phyloP scores from a whole-genome alignment of 2,113 vertebrate species.

The Urocitellus parryii region DNA sequence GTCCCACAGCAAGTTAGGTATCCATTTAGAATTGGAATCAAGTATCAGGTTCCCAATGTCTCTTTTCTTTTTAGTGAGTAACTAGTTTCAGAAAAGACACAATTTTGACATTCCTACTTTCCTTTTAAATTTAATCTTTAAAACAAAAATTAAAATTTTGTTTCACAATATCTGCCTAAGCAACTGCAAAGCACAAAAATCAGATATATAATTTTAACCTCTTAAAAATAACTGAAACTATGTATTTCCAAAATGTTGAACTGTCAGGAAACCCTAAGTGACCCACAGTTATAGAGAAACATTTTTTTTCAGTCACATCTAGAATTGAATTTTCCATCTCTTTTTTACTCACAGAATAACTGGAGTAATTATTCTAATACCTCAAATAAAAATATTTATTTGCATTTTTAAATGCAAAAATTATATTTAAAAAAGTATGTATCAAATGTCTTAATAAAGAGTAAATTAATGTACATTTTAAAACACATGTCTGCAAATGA shows the following conservation, averaged over 20 bases:
- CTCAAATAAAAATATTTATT: not conserved
- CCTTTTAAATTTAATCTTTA: not conserved
- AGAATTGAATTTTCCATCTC: not conserved
- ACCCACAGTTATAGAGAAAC: not conserved
- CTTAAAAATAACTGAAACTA: not conserved
- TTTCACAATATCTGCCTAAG: not conserved
- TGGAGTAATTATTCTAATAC: constrained; percentile 23
- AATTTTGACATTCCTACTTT: not conserved
- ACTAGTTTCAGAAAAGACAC: not conserved
- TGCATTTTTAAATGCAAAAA: not conserved
- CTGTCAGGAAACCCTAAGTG: not conserved
- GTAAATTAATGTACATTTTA: not conserved
- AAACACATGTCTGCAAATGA: not conserved
- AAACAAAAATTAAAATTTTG: not conserved
- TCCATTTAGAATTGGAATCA: not conserved
- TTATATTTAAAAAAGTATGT: not conserved
- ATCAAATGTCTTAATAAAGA: not conserved
- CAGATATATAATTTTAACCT: not conserved
- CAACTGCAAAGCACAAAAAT: not conserved
- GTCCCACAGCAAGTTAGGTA: not conserved
- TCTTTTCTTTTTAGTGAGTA: not conserved
- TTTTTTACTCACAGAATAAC: not conserved
- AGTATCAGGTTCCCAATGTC: not conserved
- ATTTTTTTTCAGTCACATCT: not conserved
- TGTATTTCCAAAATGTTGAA: constrained; percentile 15